These are phyloP conservation scores for Telenomus remus DNA, from an alignment of 1,140 invertebrate species.

Conservation along the genomic window DNA sequence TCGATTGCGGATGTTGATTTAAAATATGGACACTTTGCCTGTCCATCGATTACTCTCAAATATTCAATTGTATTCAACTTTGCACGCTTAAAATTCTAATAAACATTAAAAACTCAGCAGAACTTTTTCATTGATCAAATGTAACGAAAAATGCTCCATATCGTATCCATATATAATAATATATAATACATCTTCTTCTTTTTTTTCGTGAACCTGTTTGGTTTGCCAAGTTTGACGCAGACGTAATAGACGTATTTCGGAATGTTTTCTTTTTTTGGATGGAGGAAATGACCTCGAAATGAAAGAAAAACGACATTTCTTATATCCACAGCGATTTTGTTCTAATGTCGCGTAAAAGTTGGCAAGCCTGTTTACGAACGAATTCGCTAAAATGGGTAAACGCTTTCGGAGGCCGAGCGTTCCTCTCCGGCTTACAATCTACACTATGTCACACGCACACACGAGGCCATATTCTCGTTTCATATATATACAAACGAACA, in stretches of 20 bases:
- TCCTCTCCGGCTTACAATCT: constrained; percentile 38
- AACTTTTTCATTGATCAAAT: constrained; percentile 37
- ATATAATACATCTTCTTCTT: constrained; percentile 26
- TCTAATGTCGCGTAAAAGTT: constrained; percentile 6
- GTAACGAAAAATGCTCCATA: constrained; percentile 42
- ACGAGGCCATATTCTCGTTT: constrained; percentile 40
- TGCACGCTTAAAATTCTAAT: no score
- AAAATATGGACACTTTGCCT: no score
- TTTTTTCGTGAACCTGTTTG: constrained; percentile 8
- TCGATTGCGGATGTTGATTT: not conserved
- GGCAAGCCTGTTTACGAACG: constrained; percentile 32
- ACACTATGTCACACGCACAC: constrained; percentile 49
- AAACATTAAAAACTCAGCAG: not conserved
- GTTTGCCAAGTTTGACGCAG: constrained; percentile 19
- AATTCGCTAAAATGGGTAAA: constrained; percentile 38
- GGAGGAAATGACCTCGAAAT: not conserved
- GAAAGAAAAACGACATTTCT: no score
- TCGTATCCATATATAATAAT: constrained; percentile 15
- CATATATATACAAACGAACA: constrained; percentile 19
- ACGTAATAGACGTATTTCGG: constrained; percentile 8
- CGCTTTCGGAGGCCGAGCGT: constrained; percentile 18
- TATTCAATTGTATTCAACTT: no score
- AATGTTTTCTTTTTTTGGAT: constrained; percentile 13
- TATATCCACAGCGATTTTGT: not conserved
- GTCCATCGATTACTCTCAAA: no score